A percentile compares a stretch with the other conserved stretches of the same genome.
Evolutionary conservation across 2,113 vertebrate species (phyloP).

Genomic region (cat (Felis catus)): F.catus_Fca126_mat1.0 CM031422.1:12483501-12484000

Average conservation of each 20-base stretch:
- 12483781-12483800: background rate
- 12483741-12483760: background rate
- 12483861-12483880: background rate
- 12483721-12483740: background rate
- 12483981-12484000: rapidly evolving
- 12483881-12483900: background rate
- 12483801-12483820: background rate
- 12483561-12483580: background rate
- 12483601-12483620: background rate
- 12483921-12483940: background rate
- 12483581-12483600: background rate
- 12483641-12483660: background rate
- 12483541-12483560: background rate
- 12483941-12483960: background rate
- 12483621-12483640: background rate
- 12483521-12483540: background rate
- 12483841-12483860: background rate
- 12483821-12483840: background rate
- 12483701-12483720: background rate
- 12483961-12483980: background rate
- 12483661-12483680: background rate
- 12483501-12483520: background rate
- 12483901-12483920: background rate
- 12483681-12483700: background rate
- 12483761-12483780: background rate